Base-by-base conservation (phyloP, 2,888 invertebrate genomes). In the Argyresthia goedartella region DNA sequence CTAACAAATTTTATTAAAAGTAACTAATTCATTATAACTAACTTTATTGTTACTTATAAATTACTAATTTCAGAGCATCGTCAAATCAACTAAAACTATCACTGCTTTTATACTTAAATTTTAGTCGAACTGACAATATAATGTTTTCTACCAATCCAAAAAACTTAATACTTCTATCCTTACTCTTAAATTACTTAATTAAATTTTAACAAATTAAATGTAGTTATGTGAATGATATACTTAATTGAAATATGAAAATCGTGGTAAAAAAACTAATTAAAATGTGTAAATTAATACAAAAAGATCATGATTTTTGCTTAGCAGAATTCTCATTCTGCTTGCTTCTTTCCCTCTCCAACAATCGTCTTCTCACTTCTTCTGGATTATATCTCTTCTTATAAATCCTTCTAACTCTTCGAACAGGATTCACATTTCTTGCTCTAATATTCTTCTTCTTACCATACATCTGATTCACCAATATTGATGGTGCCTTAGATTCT, bases 321-420 rank as follows among this genome's bases (percentile, higher is more conserved):
- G 49, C 33, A 41, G 39, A 39, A 39, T 39, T 8, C 10, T 6
- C 39, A 39, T 62, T 55, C 60, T 71, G 73, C 58, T 65, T 69
- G 66, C 59, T 74, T 50, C 65, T 81, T 49, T 87, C 85, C 62
- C 78, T 72, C 57, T 86, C 85, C 53, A 87, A 62, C 64, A 87
- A 70, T 61, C 87, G 68, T 64, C 76, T 76, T 66, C 87, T 81
- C 7, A 87, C 87, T 71, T 86, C 87, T 1, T 77, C 84, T n/a
- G 87, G 87, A 49, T 87, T 85, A 57, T 87, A 87, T 58, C 76
- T 81, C 59, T 82, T 82, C 57, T 68, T 80, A 53, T 78, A 87
- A 7, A 87, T 81, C 41, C 87, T 72, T 58, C 81, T 70, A 0
- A 82, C 85, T 62, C 84, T 74, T 62, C 81, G 73, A 0, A 87